These are phyloP conservation scores for Melipona bicolor DNA, from an alignment of 2,888 invertebrate species.

Conservation along the genomic window DNA sequence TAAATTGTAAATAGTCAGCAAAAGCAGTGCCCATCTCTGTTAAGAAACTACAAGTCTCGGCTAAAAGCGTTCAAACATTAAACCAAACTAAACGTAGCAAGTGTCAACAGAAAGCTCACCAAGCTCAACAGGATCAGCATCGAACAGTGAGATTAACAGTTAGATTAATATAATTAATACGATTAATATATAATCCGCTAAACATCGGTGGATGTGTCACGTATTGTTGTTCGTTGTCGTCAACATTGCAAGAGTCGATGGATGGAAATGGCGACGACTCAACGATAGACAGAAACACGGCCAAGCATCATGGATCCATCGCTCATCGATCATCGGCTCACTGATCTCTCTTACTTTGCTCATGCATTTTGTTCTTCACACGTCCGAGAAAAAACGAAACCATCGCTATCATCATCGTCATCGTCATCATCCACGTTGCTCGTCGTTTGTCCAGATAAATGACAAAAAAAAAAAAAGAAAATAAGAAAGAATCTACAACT, in stretches of 20 bases:
- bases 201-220: conserved; percentile 49
- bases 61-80: neutral
- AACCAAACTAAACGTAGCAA: conserved; percentile 12
- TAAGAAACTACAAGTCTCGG: neutral
- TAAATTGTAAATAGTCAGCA: neutral
- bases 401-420: conserved; percentile 8
- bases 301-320: conserved; percentile 41
- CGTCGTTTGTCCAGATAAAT: conserved; percentile 28
- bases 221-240: conserved; percentile 18
- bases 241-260: conserved; percentile 30
- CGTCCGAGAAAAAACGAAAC: conserved; percentile 18
- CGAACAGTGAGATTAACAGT: conserved; percentile 29
- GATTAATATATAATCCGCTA: conserved; percentile 1
- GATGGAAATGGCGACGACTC: conserved; percentile 34
- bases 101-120: too few relatives aligned
- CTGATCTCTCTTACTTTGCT: conserved; percentile 25
- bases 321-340: conserved; percentile 51
- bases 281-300: conserved; percentile 39
- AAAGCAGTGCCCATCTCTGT: conserved; percentile 37
- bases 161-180: conserved; percentile 31
- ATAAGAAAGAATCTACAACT: neutral
- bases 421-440: conserved; percentile 15
- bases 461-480: neutral
- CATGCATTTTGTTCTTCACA: conserved; percentile 36
- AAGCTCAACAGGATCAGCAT: neutral